Conservation (phyloP, 2,113 vertebrate genomes). For the Oceanites oceanicus region DNA sequence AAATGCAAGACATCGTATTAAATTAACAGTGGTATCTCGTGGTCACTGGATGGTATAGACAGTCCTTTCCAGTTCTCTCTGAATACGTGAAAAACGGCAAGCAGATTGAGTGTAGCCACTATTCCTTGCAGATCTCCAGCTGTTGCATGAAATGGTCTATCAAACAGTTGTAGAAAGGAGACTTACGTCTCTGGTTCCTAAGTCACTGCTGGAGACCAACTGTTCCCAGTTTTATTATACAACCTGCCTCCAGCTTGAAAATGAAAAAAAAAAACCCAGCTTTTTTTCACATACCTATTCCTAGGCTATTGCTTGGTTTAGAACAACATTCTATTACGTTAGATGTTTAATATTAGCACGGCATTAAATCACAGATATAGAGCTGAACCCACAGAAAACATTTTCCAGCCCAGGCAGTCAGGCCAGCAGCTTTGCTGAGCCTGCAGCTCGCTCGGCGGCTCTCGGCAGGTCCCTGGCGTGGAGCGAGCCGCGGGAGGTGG, state of each 20-base stretch:
- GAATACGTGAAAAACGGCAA: background rate
- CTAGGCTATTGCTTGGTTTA: background rate
- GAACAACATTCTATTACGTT: background rate
- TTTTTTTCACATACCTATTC: background rate
- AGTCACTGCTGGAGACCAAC: background rate
- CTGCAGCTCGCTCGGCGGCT: background rate
- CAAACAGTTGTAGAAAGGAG: background rate
- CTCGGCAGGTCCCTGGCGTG: background rate
- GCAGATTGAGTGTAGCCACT: background rate
- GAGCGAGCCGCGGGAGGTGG: accelerated
- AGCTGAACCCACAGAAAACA: background rate
- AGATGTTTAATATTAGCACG: background rate
- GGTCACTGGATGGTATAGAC: background rate
- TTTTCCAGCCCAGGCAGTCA: background rate
- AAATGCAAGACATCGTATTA: background rate
- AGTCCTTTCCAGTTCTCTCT: background rate
- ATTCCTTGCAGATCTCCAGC: background rate
- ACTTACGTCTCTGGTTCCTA: background rate
- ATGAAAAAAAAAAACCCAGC: background rate
- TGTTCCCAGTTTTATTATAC: background rate
- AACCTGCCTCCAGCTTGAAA: background rate
- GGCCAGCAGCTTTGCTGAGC: background rate
- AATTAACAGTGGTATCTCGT: background rate
- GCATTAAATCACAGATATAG: background rate
- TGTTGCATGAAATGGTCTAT: background rate